A percentile compares a stretch with the other conserved stretches of the same genome.
phyloP scores from a whole-genome alignment of 2,797 vertebrate genomes.

The Enoplosus armatus region DNA sequence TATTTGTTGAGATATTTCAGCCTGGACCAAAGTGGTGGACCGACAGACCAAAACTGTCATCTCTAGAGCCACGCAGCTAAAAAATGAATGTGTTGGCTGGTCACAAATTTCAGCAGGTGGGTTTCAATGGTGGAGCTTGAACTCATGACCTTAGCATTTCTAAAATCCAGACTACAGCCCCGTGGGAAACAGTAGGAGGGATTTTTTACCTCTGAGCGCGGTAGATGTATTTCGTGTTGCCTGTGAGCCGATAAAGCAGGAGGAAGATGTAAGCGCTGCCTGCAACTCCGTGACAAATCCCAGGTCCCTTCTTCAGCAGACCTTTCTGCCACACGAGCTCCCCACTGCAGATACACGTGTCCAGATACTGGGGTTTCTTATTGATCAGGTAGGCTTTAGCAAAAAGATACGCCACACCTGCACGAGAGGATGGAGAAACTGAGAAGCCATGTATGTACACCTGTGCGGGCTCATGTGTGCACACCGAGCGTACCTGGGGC shows the following conservation, averaged over 20 bases:
- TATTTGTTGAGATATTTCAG: background rate
- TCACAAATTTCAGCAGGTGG: background rate
- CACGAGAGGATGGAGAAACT: constrained; percentile 3
- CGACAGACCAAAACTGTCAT: background rate
- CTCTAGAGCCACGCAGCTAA: background rate
- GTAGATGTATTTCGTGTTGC: constrained; percentile 92
- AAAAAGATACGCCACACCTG: constrained; percentile 93
- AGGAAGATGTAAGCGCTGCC: constrained; percentile 93
- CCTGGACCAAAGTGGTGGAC: background rate
- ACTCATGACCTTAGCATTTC: background rate
- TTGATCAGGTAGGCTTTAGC: constrained; percentile 93
- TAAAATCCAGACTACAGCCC: background rate
- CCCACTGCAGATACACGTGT: constrained; percentile 91
- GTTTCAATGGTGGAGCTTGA: background rate
- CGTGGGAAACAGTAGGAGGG: background rate
- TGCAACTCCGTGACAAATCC: constrained; percentile 92
- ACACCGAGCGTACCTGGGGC: constrained; percentile 86
- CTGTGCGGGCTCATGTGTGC: too few species aligned
- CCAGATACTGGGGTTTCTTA: constrained; percentile 92
- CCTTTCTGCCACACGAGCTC: constrained; percentile 94
- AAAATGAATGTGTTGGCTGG: background rate
- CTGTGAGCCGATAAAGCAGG: constrained; percentile 91
- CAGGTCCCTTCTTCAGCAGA: constrained; percentile 92
- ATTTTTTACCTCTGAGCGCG: constrained; percentile 88
- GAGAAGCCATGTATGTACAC: background rate